Conservation (phyloP, 1,140 invertebrate species). For the Daktulosphaira vitifoliae region DNA sequence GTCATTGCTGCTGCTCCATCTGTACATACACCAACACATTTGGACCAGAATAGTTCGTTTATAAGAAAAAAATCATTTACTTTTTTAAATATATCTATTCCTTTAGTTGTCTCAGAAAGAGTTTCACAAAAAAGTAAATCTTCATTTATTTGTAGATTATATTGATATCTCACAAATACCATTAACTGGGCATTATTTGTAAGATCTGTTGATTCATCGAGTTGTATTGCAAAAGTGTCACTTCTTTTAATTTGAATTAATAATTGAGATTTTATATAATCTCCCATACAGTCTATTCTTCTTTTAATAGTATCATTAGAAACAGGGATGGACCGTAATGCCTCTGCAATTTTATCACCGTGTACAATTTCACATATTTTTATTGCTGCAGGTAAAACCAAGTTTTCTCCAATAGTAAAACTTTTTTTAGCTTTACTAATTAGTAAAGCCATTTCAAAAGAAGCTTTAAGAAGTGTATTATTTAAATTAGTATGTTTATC, state of each 20-base stretch:
- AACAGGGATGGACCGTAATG: background rate
- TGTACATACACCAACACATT: slow-evolving; percentile 7
- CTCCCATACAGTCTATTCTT: slow-evolving; percentile 2
- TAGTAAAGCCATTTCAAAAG: slow-evolving; percentile 38
- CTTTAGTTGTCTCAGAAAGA: background rate
- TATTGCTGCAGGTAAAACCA: slow-evolving; percentile 31
- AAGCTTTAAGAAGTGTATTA: slow-evolving; percentile 15
- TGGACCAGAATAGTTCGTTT: background rate
- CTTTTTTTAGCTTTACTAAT: slow-evolving; percentile 35
- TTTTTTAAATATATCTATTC: slow-evolving; percentile 4
- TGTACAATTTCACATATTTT: background rate
- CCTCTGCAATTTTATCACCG: background rate
- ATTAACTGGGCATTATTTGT: slow-evolving; percentile 6
- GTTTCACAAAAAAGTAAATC: slow-evolving; percentile 11
- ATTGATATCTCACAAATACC: background rate
- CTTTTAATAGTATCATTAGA: slow-evolving; percentile 20
- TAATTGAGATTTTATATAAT: slow-evolving; percentile 1
- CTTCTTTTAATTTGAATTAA: background rate
- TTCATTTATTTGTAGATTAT: slow-evolving; percentile 7
- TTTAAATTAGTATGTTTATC: background rate
- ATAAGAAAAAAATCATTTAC: background rate
- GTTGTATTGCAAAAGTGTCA: slow-evolving; percentile 4
- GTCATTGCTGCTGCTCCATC: slow-evolving; percentile 10
- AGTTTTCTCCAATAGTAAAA: slow-evolving; percentile 37
- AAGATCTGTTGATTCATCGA: slow-evolving; percentile 1